A percentile compares a stretch with the other conserved stretches of the same genome.
These are phyloP conservation scores for Hepsetus odoe DNA, from an alignment of 2,113 vertebrate species.

Conservation along the genomic window DNA sequence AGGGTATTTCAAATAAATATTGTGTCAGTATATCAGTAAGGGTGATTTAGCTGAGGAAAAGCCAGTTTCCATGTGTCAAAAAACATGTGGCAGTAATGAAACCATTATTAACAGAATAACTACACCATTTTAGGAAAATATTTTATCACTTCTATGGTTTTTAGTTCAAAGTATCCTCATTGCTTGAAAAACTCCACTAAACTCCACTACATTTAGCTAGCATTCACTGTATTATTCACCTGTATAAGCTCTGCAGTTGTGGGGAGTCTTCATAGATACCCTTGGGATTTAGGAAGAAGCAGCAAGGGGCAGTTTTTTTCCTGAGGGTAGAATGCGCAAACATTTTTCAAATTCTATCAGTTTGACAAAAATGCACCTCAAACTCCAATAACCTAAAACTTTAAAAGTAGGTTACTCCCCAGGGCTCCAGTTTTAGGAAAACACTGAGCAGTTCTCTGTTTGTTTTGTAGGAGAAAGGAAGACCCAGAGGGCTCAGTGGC, in stretches of 20 bases:
- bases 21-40: too few relatives aligned
- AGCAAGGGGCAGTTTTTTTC: neutral
- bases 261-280: neutral
- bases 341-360: slow-evolving; percentile 12
- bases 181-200: neutral
- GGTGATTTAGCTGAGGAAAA: too few relatives aligned
- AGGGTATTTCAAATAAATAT: too few relatives aligned
- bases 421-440: slow-evolving; percentile 35
- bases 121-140: too few relatives aligned
- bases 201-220: neutral
- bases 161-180: neutral
- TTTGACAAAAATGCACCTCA: slow-evolving; percentile 25
- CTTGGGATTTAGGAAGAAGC: neutral
- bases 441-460: slow-evolving; percentile 34
- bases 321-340: neutral
- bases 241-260: neutral
- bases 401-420: slow-evolving; percentile 37
- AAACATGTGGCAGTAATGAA: neutral
- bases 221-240: neutral
- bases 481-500: slow-evolving; percentile 70
- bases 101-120: neutral
- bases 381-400: slow-evolving; percentile 22
- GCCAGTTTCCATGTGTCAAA: too few relatives aligned
- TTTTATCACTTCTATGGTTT: too few relatives aligned
- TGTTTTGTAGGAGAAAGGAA: slow-evolving; percentile 78